Percentiles rank a stretch among this genome's conserved stretches.
These are phyloP conservation scores for Agriopis aurantiaria DNA, from an alignment of 2,888 invertebrate species.

Conservation along the genomic window DNA sequence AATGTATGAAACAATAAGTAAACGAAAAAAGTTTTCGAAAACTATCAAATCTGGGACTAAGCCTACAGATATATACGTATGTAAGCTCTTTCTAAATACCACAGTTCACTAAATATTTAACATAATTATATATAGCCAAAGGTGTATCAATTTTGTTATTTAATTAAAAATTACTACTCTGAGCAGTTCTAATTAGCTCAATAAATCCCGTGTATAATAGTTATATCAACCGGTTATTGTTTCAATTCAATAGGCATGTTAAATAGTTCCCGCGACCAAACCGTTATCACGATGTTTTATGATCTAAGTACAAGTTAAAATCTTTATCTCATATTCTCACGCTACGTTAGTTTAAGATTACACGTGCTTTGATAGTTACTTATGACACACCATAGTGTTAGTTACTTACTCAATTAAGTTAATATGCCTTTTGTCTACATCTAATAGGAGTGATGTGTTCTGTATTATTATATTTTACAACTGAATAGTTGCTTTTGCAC, in stretches of 20 bases:
- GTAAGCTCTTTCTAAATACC: background rate
- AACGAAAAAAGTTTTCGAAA: too few relatives aligned
- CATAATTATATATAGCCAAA: background rate
- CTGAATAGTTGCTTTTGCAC: too few relatives aligned
- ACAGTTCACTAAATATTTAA: background rate
- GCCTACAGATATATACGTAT: too few relatives aligned
- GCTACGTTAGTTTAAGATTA: slow-evolving; percentile 42
- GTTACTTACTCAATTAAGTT: background rate
- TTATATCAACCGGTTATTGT: slow-evolving; percentile 50
- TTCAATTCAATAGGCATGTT: slow-evolving; percentile 41
- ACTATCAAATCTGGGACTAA: too few relatives aligned
- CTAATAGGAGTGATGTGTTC: too few relatives aligned
- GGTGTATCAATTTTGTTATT: background rate
- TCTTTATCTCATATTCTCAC: slow-evolving; percentile 67
- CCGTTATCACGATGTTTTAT: slow-evolving; percentile 52
- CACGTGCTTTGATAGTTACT: slow-evolving; percentile 38
- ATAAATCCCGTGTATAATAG: slow-evolving; percentile 40
- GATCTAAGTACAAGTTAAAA: slow-evolving; percentile 49
- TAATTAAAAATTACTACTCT: background rate
- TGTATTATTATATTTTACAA: too few relatives aligned
- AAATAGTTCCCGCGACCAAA: slow-evolving; percentile 48
- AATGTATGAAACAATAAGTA: too few relatives aligned
- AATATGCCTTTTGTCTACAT: too few relatives aligned
- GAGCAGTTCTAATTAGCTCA: background rate
- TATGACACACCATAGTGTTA: background rate